A percentile compares a stretch with the other conserved stretches of the same genome.
These are phyloP conservation scores for Noturus placidus DNA, from an alignment of 2,113 vertebrate genomes.

Conservation along the genomic window DNA sequence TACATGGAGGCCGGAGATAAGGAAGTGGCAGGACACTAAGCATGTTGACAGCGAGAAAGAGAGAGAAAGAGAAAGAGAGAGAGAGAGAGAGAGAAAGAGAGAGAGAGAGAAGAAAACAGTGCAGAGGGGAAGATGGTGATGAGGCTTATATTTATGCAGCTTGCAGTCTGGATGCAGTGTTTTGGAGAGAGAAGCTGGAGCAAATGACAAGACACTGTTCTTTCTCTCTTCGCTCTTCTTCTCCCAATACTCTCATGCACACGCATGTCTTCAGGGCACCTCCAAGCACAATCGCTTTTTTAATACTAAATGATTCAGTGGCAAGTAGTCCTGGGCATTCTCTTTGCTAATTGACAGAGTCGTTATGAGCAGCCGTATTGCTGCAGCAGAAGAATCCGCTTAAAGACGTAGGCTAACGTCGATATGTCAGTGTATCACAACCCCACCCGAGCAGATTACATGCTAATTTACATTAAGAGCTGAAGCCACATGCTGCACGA, in stretches of 20 bases:
- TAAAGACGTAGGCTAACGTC: constrained; percentile 13
- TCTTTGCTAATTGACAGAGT: constrained; percentile 33
- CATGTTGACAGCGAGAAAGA: constrained; percentile 44
- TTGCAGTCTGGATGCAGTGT: constrained; percentile 26
- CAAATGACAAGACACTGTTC: constrained; percentile 16
- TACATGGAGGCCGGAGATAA: constrained; percentile 68
- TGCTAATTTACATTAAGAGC: constrained; percentile 30
- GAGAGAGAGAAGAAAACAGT: constrained; percentile 4
- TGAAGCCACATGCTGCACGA: not conserved
- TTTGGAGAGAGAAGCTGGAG: constrained; percentile 10
- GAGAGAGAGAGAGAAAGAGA: not conserved
- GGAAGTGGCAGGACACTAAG: constrained; percentile 61
- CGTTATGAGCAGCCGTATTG: constrained; percentile 29
- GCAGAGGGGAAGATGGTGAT: constrained; percentile 29
- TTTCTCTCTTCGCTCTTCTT: not conserved
- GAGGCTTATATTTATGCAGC: constrained; percentile 32
- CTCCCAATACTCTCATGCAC: not conserved
- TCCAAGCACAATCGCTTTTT: constrained; percentile 20
- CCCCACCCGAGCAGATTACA: constrained; percentile 8
- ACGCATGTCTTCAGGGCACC: constrained; percentile 25
- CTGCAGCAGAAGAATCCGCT: not conserved
- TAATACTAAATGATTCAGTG: not conserved
- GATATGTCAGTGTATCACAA: constrained; percentile 26
- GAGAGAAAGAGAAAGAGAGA: constrained; percentile 45
- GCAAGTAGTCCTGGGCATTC: not conserved